These are phyloP conservation scores for Spilosoma lubricipeda DNA, from an alignment of 2,888 invertebrate genomes.

Conservation along the genomic window DNA sequence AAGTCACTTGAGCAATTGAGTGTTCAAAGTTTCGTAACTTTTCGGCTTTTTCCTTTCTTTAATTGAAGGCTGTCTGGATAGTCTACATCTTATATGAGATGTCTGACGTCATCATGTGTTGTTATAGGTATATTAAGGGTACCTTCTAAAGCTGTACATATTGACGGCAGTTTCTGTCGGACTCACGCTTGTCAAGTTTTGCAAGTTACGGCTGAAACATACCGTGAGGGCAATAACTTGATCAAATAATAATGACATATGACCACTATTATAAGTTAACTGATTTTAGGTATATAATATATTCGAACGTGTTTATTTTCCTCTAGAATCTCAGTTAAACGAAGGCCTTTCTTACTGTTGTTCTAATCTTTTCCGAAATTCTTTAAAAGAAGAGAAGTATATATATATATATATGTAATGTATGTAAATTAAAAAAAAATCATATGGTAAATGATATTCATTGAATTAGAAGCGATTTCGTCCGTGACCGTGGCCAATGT, in stretches of 20 bases:
- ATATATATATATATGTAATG: no score
- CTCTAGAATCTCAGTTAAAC: neutral
- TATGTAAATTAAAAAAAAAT: neutral
- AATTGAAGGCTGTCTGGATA: neutral
- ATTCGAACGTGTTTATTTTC: neutral
- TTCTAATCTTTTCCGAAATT: neutral
- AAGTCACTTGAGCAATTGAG: neutral
- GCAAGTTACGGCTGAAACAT: no score
- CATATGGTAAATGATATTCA: neutral
- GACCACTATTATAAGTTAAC: neutral
- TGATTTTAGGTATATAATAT: neutral
- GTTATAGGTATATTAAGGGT: neutral
- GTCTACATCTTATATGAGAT: neutral
- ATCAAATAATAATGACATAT: neutral
- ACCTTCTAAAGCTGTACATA: neutral
- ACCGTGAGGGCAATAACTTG: neutral
- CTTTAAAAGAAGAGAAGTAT: no score
- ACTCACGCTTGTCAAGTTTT: no score
- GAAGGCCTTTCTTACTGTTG: neutral
- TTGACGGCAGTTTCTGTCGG: neutral
- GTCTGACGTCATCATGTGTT: neutral
- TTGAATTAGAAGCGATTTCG: constrained; percentile 12
- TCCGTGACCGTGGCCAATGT: constrained; percentile 11
- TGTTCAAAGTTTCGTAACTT: neutral
- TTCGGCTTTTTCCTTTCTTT: neutral